A percentile compares a stretch with the other conserved stretches of the same genome.
phyloP scores from a whole-genome alignment of 2,888 invertebrate genomes.

The Notodonta ziczac region DNA sequence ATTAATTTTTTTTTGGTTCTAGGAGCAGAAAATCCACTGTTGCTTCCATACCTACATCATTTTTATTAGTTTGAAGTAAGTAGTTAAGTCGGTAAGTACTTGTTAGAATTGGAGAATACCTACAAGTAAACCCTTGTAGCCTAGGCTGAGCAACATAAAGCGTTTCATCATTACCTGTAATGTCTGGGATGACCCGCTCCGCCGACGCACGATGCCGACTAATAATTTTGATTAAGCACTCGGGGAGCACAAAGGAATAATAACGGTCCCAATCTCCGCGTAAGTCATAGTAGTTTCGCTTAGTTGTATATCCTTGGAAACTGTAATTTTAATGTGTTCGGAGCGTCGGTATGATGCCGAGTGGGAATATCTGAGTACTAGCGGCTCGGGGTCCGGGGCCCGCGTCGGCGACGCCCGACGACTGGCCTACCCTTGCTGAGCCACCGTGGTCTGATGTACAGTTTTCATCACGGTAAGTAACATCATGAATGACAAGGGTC shows the following conservation, averaged over 20 bases:
- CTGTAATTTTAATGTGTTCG: constrained; percentile 82
- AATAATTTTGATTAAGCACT: constrained; percentile 80
- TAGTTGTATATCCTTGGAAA: constrained; percentile 73
- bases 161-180: constrained; percentile 43
- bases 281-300: constrained; percentile 71
- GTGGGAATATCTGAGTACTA: constrained; percentile 60
- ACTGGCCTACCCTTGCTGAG: constrained; percentile 28
- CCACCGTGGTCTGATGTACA: neutral
- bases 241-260: constrained; percentile 76
- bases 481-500: no score
- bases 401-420: constrained; percentile 45
- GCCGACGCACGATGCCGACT: constrained; percentile 45
- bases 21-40: no score
- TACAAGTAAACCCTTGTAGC: neutral
- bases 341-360: constrained; percentile 68
- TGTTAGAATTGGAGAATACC: no score
- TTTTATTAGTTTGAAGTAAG: no score
- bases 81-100: no score
- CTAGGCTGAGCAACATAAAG: neutral
- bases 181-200: constrained; percentile 53
- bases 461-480: no score
- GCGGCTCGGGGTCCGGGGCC: constrained; percentile 56
- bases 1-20: no score
- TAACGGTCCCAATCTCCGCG: constrained; percentile 73
- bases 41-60: no score